A percentile compares a stretch with the other conserved stretches of the same genome.
Conservation (phyloP, 2,797 vertebrate species). For the Centroberyx gerrardi region DNA sequence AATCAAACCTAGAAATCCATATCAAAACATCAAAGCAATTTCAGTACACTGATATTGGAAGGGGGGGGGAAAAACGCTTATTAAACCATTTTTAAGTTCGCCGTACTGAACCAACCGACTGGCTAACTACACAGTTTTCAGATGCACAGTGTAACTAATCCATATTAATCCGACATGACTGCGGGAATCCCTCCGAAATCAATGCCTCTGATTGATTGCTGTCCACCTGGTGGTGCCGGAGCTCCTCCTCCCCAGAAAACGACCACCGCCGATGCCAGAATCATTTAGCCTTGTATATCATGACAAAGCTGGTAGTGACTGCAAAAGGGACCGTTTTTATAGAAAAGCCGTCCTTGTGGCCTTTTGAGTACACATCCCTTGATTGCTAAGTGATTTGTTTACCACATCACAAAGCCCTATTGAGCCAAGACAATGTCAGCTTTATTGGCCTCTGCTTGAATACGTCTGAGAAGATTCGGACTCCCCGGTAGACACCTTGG, state of each 20-base stretch:
- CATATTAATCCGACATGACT: conserved; percentile 77
- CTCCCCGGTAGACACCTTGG: conserved; percentile 51
- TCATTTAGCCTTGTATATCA: conserved; percentile 33
- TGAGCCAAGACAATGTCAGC: conserved; percentile 4
- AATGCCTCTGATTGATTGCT: conserved; percentile 73
- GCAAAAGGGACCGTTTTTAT: neutral
- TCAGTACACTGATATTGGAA: conserved; percentile 40
- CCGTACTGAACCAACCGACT: conserved; percentile 51
- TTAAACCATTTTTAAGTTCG: conserved; percentile 51
- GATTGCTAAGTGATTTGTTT: neutral
- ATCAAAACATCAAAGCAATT: conserved; percentile 68
- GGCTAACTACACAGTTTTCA: conserved; percentile 62
- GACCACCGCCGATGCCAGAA: conserved; percentile 48
- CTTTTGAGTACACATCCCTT: neutral
- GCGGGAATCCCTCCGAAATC: conserved; percentile 68
- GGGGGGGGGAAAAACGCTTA: conserved; percentile 43
- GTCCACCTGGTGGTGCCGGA: conserved; percentile 51
- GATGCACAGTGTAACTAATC: conserved; percentile 70
- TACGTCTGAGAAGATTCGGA: neutral
- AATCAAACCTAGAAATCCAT: conserved; percentile 53
- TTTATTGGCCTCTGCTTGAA: conserved; percentile 9
- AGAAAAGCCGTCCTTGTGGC: neutral
- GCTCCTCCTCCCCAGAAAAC: conserved; percentile 36
- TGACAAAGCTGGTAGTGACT: conserved; percentile 10
- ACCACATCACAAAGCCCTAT: conserved; percentile 16